A percentile compares a stretch with the other conserved stretches of the same genome.
phyloP scores from a whole-genome alignment of 2,797 vertebrate genomes.

The Chiropotes sagulatus region DNA sequence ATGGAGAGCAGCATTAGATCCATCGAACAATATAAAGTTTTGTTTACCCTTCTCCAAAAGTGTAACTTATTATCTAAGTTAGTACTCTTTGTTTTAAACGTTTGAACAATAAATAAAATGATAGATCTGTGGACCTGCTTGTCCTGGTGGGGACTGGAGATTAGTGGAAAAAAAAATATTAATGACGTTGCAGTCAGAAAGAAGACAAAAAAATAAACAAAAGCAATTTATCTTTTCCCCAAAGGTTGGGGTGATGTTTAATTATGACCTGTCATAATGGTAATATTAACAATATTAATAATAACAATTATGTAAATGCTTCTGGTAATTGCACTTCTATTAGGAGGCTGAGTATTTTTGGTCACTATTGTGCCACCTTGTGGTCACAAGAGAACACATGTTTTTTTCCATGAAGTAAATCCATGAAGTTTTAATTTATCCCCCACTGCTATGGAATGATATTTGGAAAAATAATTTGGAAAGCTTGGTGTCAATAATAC shows the following conservation, averaged over 20 bases:
- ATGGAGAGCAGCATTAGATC: not conserved
- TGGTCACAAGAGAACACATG: conserved; percentile 63
- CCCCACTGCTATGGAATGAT: not conserved
- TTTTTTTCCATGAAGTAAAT: conserved; percentile 29
- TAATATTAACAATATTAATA: conserved; percentile 31
- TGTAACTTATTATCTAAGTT: not conserved
- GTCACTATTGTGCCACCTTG: conserved; percentile 80
- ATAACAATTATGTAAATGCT: conserved; percentile 53
- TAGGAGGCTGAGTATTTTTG: conserved; percentile 65
- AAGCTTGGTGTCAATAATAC: not conserved
- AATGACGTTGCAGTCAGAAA: not conserved
- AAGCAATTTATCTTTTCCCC: not conserved
- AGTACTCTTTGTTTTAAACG: not conserved
- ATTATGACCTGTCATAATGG: not conserved
- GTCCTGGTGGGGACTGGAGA: no score
- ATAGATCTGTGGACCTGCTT: not conserved
- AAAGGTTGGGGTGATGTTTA: not conserved
- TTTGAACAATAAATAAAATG: not conserved
- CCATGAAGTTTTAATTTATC: not conserved
- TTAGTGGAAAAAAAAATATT: not conserved
- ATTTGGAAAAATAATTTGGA: not conserved
- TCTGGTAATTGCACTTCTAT: conserved; percentile 29
- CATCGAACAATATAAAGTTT: not conserved
- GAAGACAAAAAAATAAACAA: not conserved
- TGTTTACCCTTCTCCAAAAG: not conserved